Evolutionary conservation across 2,113 vertebrate genomes (phyloP).

Genomic region (Atherinomorus stipes): DNA sequence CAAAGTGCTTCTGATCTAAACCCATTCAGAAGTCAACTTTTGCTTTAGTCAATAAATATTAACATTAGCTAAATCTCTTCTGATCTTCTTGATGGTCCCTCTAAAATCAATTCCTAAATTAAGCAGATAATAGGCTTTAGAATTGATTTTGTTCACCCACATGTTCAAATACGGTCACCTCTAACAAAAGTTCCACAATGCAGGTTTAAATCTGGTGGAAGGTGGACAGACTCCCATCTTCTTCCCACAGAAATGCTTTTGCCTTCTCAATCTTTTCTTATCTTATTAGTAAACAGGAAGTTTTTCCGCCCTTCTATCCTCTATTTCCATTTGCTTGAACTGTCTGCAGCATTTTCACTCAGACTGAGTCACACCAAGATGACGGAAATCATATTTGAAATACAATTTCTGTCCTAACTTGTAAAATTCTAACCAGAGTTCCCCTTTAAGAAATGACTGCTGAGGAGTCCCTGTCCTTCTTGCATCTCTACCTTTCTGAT

Average conservation of each 20-base stretch:
- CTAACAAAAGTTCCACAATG: background rate
- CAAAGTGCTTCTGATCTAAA: background rate
- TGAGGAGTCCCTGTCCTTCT: background rate
- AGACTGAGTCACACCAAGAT: background rate
- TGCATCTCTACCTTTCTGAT: slow-evolving; percentile 12
- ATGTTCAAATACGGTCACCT: too few relatives aligned
- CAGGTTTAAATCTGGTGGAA: background rate
- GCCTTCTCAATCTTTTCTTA: background rate
- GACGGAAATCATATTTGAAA: background rate
- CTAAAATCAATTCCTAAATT: too few relatives aligned
- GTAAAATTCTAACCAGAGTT: background rate
- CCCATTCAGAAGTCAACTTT: background rate
- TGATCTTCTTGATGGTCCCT: background rate
- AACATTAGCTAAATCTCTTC: background rate
- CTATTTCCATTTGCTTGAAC: background rate
- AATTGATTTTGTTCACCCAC: too few relatives aligned
- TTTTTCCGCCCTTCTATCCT: too few relatives aligned
- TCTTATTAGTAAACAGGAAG: background rate
- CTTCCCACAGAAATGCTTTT: background rate
- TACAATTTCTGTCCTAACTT: background rate
- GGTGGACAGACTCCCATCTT: background rate
- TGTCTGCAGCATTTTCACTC: background rate
- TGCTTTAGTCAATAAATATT: background rate
- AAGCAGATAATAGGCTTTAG: too few relatives aligned
- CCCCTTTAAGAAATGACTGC: background rate